These are phyloP conservation scores for Pachydiplax longipennis DNA, from an alignment of 2,888 invertebrate species.

Conservation along the genomic window DNA sequence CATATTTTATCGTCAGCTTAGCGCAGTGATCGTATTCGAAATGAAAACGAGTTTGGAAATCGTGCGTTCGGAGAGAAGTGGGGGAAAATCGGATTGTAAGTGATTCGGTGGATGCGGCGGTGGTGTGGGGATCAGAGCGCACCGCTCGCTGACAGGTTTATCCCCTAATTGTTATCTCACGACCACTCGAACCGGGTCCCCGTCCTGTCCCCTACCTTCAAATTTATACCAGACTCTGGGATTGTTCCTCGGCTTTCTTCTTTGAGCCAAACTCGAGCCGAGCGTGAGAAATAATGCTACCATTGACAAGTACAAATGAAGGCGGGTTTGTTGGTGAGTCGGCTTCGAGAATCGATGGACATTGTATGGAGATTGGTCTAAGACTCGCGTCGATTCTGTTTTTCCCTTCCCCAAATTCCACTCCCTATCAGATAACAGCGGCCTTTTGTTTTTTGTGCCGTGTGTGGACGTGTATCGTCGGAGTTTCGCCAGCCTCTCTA, in stretches of 20 bases:
- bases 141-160: conserved; percentile 27
- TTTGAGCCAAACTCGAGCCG: conserved; percentile 3
- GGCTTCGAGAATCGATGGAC: conserved; percentile 20
- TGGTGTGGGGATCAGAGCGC: no score
- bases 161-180: conserved; percentile 44
- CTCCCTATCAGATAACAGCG: not conserved
- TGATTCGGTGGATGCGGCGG: no score
- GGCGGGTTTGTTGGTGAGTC: conserved; percentile 1
- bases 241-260: conserved; percentile 21
- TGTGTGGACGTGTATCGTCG: not conserved
- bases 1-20: no score
- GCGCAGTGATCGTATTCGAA: no score
- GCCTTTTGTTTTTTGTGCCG: not conserved
- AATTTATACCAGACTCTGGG: conserved; percentile 9
- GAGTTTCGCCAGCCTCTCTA: not conserved
- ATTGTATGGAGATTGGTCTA: conserved; percentile 35
- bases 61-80: no score
- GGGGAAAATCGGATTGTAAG: no score
- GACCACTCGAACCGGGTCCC: not conserved
- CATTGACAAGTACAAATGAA: conserved; percentile 43
- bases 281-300: conserved; percentile 33
- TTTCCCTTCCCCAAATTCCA: not conserved
- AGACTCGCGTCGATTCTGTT: conserved; percentile 26
- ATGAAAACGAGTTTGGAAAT: no score
- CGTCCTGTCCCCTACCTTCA: not conserved